Conservation (phyloP, 2,113 vertebrate genomes). For the Leptosomus discolor region DNA sequence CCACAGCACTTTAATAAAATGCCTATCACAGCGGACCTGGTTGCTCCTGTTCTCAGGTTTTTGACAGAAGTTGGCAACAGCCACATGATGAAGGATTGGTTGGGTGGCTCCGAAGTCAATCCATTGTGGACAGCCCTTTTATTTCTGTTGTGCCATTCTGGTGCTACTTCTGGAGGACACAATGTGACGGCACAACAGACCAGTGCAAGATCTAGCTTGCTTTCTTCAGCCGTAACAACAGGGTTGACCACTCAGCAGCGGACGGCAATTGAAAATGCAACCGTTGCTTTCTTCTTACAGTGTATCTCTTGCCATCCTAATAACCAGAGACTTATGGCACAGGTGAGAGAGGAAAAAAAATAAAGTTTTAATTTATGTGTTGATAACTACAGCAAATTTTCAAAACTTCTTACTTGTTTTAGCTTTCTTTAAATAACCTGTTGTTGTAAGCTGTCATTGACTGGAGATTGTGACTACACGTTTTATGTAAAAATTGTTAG, state of each 20-base stretch:
- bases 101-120: conserved; percentile 95
- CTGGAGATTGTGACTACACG: too few species aligned
- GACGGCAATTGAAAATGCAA: conserved; percentile 95
- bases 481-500: not conserved
- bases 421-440: not conserved
- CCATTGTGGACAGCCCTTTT: conserved; percentile 95
- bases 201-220: conserved; percentile 77
- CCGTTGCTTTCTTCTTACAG: conserved; percentile 96
- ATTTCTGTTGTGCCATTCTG: conserved; percentile 95
- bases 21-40: conserved; percentile 88
- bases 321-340: conserved; percentile 98
- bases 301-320: conserved; percentile 98
- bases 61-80: conserved; percentile 97
- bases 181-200: conserved; percentile 62
- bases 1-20: conserved; percentile 80
- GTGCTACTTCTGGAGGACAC: conserved; percentile 81
- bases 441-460: not conserved
- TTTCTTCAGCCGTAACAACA: conserved; percentile 75
- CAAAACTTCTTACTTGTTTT: not conserved
- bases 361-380: not conserved
- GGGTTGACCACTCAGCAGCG: conserved; percentile 94
- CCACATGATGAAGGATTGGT: conserved; percentile 98
- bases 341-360: conserved; percentile 72
- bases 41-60: conserved; percentile 93
- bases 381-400: not conserved